Base-by-base conservation (phyloP, 2,113 vertebrate genomes). In the Nothoprocta perdicaria region DNA sequence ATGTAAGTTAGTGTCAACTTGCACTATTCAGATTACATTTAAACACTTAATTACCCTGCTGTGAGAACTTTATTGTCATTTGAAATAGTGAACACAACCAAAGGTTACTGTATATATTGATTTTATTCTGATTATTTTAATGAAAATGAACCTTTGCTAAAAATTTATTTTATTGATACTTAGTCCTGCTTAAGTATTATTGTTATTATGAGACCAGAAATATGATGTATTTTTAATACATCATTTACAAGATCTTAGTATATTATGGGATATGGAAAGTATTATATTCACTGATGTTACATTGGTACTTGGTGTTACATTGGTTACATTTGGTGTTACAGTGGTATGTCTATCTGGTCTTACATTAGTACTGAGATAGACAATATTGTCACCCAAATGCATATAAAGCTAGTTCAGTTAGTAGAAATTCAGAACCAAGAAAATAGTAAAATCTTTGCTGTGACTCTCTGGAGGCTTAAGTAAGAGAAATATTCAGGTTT, bases 1-100 rank as follows among this genome's bases (percentile, higher is more conserved):
- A 94, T 73, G 81, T 80, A 88, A 86, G 48, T 0, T 82, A 81
- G 92, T 96, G 95, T 94, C 88, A 23, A 68, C 12, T 95, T 96
- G 61, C 26, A 14, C 68, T 43, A 45, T 84, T 92, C 43, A 90
- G 61, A 89, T 89, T 84, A 73, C 80, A 77, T 63, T 92, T 76
- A 93, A 91, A 93, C 43, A 35, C 77, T 13, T 89, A 79, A 86
- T 74, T 72, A 74, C 61, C 62, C 33, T 58, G 18, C 38, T 84
- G 31, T 35, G 89, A 76, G 55, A 65, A 55, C 23, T 48, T 74
- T 80, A 82, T 60, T 45, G 83, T 48, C 5, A 10, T 93, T 66
- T 79, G 55, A 96, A 71, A 92, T 88, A 61, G 22, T 35, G 50
- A 45, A 87, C 22, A 1, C 14, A 66, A 33, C 68, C 81, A 48